phyloP scores from a whole-genome alignment of 1,140 invertebrate species.

The Polypedilum vanderplanki region DNA sequence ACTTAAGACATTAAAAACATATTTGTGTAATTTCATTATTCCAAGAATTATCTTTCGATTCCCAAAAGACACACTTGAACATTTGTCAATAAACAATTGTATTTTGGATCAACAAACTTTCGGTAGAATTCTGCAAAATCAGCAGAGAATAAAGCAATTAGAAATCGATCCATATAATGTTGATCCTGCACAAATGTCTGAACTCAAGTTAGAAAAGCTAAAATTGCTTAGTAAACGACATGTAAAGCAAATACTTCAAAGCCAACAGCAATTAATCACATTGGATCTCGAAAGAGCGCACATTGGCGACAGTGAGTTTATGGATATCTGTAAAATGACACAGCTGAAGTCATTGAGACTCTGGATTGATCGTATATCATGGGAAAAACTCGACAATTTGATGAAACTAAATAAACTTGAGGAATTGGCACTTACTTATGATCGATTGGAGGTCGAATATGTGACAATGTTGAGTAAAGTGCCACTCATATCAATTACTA shows the following conservation, averaged over 20 bases:
- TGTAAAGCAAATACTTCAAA: background rate
- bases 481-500: background rate
- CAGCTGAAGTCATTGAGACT: background rate
- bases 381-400: background rate
- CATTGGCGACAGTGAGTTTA: background rate
- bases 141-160: background rate
- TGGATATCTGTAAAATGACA: background rate
- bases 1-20: background rate
- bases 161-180: background rate
- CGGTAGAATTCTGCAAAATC: background rate
- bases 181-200: background rate
- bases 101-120: background rate
- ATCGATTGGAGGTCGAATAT: background rate
- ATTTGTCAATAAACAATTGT: background rate
- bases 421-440: background rate
- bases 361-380: background rate
- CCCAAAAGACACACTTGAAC: background rate
- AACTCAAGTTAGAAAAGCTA: background rate
- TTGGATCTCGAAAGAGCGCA: background rate
- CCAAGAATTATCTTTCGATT: background rate
- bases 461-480: background rate
- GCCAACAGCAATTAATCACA: background rate
- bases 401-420: background rate
- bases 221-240: background rate
- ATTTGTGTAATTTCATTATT: conserved; percentile 1